Base-by-base conservation (phyloP, 2,888 invertebrate genomes). In the Laspeyria flexula region DNA sequence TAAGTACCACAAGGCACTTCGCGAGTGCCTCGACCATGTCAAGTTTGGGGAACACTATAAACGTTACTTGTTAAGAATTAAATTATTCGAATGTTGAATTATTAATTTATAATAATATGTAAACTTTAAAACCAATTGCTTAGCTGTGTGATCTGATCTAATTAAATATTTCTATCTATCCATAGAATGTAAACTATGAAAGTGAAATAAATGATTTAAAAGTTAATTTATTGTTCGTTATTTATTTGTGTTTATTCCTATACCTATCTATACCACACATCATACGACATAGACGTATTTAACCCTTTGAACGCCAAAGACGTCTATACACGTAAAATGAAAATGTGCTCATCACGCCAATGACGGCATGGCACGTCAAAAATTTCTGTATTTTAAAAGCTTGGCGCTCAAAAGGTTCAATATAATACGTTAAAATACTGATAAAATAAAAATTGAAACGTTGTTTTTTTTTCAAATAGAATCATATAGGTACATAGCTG, bases 111-210 rank as follows among this genome's bases (percentile, higher is more conserved):
- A 85, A 81, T 71, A 77, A 81, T 83, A 84, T 90, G 85, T 89
- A 89, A 77, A 89, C 84, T 81, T 85, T 83, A 76, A 79, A 86
- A 60, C 62, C 80, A 81, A 85, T 77, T 84, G 88, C 89, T 90
- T 91, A 90, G 83, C 84, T 84, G 91, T 91, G 91, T 91, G 91
- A 92, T 92, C 91, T 90, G 91, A 91, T 85, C 81, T 88, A 83
- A 80, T 81, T 81, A 78, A 81, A 87, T 86, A 81, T 85, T 85
- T 88, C 83, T 88, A 82, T 89, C 81, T 86, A 87, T 81, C 83
- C 80, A 87, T 92, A 91, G 88, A 91, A 83, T 91, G 88, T 90
- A 87, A 90, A 90, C 85, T 87, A 88, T 86, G 81, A 90, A 88
- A 86, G 73, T 80, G 80, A 85, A 90, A 90, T 91, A 91, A 90